Evolutionary conservation across 2,113 vertebrate genomes (phyloP).

Genomic region (Chionodraco myersi): DNA sequence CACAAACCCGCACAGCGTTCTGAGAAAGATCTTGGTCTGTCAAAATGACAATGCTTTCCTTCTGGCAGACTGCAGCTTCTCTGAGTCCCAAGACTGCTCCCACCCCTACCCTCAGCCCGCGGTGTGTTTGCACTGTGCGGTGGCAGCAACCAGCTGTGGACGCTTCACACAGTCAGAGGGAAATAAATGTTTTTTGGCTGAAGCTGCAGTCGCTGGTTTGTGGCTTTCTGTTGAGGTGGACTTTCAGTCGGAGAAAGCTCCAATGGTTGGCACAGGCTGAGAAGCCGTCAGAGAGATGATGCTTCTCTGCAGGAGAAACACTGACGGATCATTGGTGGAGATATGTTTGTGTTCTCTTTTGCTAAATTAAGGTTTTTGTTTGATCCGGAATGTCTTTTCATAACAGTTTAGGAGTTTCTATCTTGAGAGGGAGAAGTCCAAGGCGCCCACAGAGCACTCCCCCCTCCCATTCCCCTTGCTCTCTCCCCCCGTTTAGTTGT

Average conservation of each 20-base stretch:
- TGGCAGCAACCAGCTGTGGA: slow-evolving; percentile 27
- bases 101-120: neutral
- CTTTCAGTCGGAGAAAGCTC: neutral
- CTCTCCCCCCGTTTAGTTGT: neutral
- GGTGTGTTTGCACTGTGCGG: slow-evolving; percentile 40
- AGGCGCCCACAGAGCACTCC: neutral
- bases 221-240: neutral
- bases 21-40: slow-evolving; percentile 36
- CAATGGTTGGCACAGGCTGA: neutral
- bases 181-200: neutral
- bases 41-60: slow-evolving; percentile 55
- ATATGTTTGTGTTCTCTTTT: slow-evolving; percentile 4
- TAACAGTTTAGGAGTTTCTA: slow-evolving; percentile 20
- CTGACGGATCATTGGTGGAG: neutral
- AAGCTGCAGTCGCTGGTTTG: neutral
- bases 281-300: neutral
- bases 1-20: slow-evolving; percentile 14
- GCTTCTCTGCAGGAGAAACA: neutral
- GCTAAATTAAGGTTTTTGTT: neutral
- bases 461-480: no score
- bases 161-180: slow-evolving; percentile 21
- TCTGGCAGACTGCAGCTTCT: slow-evolving; percentile 18
- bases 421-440: slow-evolving; percentile 3
- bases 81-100: slow-evolving; percentile 32
- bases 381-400: neutral